Conservation (phyloP, 2,888 invertebrate genomes). For the Allygus modestus region DNA sequence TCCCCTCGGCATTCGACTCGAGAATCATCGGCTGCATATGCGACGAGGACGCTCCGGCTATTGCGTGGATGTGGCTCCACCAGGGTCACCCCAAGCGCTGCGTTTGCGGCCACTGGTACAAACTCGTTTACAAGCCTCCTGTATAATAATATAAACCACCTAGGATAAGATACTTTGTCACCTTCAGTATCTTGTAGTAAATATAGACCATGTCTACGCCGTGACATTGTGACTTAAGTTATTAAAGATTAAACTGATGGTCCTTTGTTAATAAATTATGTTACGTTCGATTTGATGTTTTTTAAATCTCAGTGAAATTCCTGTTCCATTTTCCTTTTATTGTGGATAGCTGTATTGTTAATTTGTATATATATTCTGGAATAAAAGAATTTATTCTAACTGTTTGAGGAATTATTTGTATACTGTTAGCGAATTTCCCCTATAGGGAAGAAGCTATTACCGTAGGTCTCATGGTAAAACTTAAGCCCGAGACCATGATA, state of each 20-base stretch:
- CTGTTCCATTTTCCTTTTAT: background rate
- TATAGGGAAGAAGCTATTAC: no score
- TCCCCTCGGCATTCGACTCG: slow-evolving; percentile 93
- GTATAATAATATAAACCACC: slow-evolving; percentile 61
- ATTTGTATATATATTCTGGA: slow-evolving; percentile 52
- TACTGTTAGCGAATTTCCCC: no score
- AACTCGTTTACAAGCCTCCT: slow-evolving; percentile 77
- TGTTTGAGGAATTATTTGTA: slow-evolving; percentile 4
- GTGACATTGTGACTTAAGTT: slow-evolving; percentile 30
- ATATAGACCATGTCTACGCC: slow-evolving; percentile 29
- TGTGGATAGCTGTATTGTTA: slow-evolving; percentile 48
- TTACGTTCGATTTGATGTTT: slow-evolving; percentile 27
- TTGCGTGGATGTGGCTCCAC: slow-evolving; percentile 98
- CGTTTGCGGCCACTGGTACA: slow-evolving; percentile 98
- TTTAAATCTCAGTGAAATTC: slow-evolving; percentile 37
- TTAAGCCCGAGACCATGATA: no score
- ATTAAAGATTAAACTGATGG: slow-evolving; percentile 7
- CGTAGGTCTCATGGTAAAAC: no score
- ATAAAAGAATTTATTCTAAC: background rate
- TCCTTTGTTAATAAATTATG: slow-evolving; percentile 46
- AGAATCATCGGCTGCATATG: slow-evolving; percentile 97
- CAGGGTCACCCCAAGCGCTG: slow-evolving; percentile 94
- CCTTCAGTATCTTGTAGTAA: slow-evolving; percentile 41
- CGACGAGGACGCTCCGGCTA: slow-evolving; percentile 93
- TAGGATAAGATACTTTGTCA: slow-evolving; percentile 32